Conservation (phyloP, 2,797 vertebrate genomes). For the Rachycentron canadum region DNA sequence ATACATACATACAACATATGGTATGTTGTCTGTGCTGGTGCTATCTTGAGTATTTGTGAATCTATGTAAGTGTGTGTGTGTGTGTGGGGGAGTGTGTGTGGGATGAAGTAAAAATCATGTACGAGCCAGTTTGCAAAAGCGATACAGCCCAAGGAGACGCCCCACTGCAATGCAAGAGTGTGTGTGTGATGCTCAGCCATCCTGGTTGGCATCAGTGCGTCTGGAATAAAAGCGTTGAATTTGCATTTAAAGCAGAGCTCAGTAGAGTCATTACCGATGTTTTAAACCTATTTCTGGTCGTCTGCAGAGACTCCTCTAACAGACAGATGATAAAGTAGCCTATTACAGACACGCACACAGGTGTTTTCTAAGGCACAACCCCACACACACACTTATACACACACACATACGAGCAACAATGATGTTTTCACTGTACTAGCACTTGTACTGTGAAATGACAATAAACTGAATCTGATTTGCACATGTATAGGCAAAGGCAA, state of each 20-base stretch:
- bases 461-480: not conserved
- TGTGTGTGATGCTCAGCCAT: constrained; percentile 1
- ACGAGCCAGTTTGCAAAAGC: constrained; percentile 30
- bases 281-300: constrained; percentile 33
- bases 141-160: constrained; percentile 27
- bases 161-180: not conserved
- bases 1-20: not conserved
- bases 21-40: not conserved
- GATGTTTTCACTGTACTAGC: not conserved
- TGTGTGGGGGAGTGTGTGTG: constrained; percentile 1
- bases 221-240: constrained; percentile 48
- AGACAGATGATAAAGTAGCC: constrained; percentile 20
- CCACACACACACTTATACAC: not conserved
- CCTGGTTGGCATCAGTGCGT: constrained; percentile 24
- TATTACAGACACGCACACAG: not conserved
- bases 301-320: constrained; percentile 31
- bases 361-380: no score
- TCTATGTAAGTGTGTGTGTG: not conserved
- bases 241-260: constrained; percentile 48
- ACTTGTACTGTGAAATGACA: not conserved
- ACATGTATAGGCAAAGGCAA: not conserved
- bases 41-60: not conserved
- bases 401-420: not conserved
- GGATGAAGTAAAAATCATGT: constrained; percentile 14
- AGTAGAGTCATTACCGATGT: constrained; percentile 12